Base-by-base conservation (phyloP, 2,888 invertebrate species). In the Acanthosepion pharaonis region DNA sequence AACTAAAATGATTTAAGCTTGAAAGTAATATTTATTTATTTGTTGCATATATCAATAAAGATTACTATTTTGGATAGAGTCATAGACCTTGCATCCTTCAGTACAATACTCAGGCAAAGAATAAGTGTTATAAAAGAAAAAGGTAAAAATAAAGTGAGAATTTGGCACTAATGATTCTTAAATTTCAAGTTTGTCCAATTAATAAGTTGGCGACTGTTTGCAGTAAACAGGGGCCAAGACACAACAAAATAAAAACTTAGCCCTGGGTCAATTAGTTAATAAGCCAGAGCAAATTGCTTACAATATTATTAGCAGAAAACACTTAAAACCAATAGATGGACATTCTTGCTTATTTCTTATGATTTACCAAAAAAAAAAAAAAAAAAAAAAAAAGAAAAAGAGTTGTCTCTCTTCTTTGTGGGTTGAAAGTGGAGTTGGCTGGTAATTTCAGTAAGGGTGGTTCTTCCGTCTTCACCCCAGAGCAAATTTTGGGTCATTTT, bases 301-400 rank as follows among this genome's bases (percentile, higher is more conserved):
- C 33, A 78, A 78, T 78, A 78, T 78, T 78, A 78, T 78, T 78
- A 78, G 78, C 78, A 78, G 78, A 78, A 78, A 78, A 78, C 78
- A 78, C 78, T 78, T 78, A 78, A n/a, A 78, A 78, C 78, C 33
- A 78, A n/a, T 78, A 18, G 15, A 78, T n/a, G n/a, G 78, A n/a
- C 78, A n/a, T 78, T 78, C 78, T 33, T n/a, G 4, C 78, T 78
- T 78, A 78, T 78, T 78, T 78, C n/a, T 78, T 78, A 78, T 78
- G 78, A 78, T 78, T n/a, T 78, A 78, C 9, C 33, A n/a, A 78
- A 28, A 78, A 78, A 78, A 78, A 11, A 78, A n/a, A 33, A 33
- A n/a, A n/a, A n/a, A n/a, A 78, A 28, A 78, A 78, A 78, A 78
- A 11, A 78, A n/a, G 1, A 33, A 78, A n/a, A n/a, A 18, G 78